These are phyloP conservation scores for Chanos chanos DNA, from an alignment of 2,797 vertebrate genomes.

Conservation along the genomic window DNA sequence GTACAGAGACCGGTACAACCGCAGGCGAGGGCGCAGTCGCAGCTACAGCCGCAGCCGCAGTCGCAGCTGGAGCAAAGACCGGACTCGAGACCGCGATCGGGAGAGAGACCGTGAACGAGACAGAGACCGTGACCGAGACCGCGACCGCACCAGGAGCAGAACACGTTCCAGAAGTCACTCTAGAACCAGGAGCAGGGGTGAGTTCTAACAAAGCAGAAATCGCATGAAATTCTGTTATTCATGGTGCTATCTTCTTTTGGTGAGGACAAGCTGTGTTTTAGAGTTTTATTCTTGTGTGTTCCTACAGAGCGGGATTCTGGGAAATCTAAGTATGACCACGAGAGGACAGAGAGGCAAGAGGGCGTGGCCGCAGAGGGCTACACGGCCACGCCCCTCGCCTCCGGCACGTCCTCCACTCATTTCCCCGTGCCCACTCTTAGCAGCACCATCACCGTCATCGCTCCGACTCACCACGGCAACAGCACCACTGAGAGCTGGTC, in stretches of 20 bases:
- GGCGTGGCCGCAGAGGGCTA: constrained; percentile 76
- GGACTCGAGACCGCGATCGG: constrained; percentile 81
- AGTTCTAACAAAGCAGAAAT: neutral
- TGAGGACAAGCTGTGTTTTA: neutral
- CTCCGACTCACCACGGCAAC: constrained; percentile 92
- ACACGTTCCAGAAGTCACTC: constrained; percentile 77
- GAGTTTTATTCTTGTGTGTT: neutral
- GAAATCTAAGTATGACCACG: constrained; percentile 89
- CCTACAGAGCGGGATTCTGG: constrained; percentile 84
- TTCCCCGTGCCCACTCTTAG: constrained; percentile 92
- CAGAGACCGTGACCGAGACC: constrained; percentile 72
- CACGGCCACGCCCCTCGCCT: constrained; percentile 75
- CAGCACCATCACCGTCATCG: constrained; percentile 95
- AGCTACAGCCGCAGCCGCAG: constrained; percentile 93
- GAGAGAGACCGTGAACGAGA: constrained; percentile 76
- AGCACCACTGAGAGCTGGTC: constrained; percentile 94
- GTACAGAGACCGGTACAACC: constrained; percentile 92
- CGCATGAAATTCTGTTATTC: too few relatives aligned
- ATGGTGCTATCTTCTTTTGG: neutral
- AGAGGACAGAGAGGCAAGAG: constrained; percentile 82
- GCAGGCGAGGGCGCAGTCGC: constrained; percentile 87
- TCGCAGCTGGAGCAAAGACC: constrained; percentile 94
- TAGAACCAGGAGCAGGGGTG: constrained; percentile 69
- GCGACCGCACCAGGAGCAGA: constrained; percentile 80
- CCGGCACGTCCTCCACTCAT: constrained; percentile 80